Evolutionary conservation across 2,797 vertebrate genomes (phyloP).

Genomic region (Phataginus tetradactyla): DNA sequence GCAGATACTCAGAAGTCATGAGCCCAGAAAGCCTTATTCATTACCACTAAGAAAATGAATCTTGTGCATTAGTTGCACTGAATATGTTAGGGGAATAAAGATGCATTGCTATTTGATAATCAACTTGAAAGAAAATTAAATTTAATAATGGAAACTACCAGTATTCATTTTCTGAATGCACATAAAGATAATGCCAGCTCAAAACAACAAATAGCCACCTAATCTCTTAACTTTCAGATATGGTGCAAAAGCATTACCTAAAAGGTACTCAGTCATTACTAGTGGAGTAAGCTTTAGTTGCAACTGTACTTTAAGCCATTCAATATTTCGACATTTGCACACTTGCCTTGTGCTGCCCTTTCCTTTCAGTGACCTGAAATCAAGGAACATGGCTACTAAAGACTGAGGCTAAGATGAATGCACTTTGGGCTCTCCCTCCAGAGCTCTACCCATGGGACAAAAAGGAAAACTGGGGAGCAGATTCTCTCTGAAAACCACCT

Average conservation of each 20-base stretch:
- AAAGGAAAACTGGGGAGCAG: not conserved
- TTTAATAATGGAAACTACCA: conserved; percentile 10
- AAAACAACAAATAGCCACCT: not conserved
- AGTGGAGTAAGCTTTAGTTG: not conserved
- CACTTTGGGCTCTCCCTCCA: not conserved
- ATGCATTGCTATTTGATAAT: not conserved
- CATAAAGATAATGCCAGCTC: not conserved
- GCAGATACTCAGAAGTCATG: not conserved
- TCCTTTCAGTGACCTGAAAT: not conserved
- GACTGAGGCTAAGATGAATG: not conserved
- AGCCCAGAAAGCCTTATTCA: not conserved
- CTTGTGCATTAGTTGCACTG: not conserved
- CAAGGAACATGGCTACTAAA: not conserved
- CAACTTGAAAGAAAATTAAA: conserved; percentile 40
- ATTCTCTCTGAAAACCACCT: not conserved
- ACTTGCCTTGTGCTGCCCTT: not conserved
- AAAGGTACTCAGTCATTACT: not conserved
- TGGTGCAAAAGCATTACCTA: not conserved
- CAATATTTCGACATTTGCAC: not conserved
- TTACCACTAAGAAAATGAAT: not conserved
- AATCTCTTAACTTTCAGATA: not conserved
- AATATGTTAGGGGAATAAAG: not conserved
- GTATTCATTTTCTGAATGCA: not conserved
- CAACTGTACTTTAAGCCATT: not conserved
- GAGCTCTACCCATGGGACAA: not conserved